These are phyloP conservation scores for Tiaroga cobitis DNA, from an alignment of 2,797 vertebrate genomes.

Conservation along the genomic window DNA sequence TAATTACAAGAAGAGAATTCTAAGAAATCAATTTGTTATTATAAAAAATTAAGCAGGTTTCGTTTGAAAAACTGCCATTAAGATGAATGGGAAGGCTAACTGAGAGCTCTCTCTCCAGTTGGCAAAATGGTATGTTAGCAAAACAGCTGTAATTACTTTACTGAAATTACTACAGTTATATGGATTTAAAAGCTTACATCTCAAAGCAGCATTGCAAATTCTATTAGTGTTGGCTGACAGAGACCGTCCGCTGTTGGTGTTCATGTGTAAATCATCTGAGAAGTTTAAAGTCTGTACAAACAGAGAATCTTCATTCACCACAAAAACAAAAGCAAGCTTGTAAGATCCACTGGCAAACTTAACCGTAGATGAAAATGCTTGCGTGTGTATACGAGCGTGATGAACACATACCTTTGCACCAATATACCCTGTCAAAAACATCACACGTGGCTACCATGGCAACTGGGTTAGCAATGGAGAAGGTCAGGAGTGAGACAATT, in stretches of 20 bases:
- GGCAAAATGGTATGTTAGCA: not conserved
- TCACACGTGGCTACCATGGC: slow-evolving; percentile 77
- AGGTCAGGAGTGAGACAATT: slow-evolving; percentile 77
- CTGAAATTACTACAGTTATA: not conserved
- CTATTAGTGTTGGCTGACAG: not conserved
- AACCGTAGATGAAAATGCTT: slow-evolving; percentile 54
- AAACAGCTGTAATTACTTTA: not conserved
- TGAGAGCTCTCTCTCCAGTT: not conserved
- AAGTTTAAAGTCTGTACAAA: not conserved
- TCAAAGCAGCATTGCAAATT: not conserved
- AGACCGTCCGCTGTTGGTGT: not conserved
- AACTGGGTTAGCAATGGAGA: slow-evolving; percentile 71
- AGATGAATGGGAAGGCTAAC: not conserved
- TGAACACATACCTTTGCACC: slow-evolving; percentile 63
- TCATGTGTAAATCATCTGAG: not conserved
- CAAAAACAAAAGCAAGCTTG: not conserved
- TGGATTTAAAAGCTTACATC: not conserved
- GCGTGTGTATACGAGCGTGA: slow-evolving; percentile 63
- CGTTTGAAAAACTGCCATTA: not conserved
- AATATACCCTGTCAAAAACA: slow-evolving; percentile 78
- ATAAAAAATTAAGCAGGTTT: not conserved
- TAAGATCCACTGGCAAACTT: slow-evolving; percentile 1
- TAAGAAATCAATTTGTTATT: not conserved
- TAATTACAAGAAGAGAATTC: not conserved
- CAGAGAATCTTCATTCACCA: not conserved